phyloP scores from a whole-genome alignment of 2,888 invertebrate species.

The Drosophila cracens region DNA sequence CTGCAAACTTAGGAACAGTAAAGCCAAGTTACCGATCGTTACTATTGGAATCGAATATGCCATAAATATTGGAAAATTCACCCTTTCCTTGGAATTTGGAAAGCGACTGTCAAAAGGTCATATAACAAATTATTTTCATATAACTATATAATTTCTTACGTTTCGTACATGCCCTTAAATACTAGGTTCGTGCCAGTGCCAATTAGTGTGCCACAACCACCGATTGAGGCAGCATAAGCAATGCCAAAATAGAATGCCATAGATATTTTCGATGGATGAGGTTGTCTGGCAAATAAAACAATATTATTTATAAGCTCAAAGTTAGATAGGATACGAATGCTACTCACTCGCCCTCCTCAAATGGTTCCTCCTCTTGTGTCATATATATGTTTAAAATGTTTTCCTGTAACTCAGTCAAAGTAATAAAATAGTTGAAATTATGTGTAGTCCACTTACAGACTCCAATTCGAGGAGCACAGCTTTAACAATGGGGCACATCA shows the following conservation, averaged over 20 bases:
- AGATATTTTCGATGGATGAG: slow-evolving; percentile 88
- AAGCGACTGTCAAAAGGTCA: slow-evolving; percentile 66
- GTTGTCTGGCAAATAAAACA: slow-evolving; percentile 40
- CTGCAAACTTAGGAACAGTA: slow-evolving; percentile 60
- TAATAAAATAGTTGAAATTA: background rate
- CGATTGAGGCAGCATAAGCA: slow-evolving; percentile 91
- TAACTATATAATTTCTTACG: slow-evolving; percentile 76
- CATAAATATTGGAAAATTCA: slow-evolving; percentile 74
- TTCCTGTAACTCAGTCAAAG: slow-evolving; percentile 26
- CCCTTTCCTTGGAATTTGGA: slow-evolving; percentile 59
- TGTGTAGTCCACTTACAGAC: slow-evolving; percentile 45
- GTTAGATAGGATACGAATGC: background rate
- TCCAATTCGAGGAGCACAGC: slow-evolving; percentile 73
- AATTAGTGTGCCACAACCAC: slow-evolving; percentile 90
- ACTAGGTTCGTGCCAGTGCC: slow-evolving; percentile 92
- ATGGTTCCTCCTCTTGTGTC: slow-evolving; percentile 52
- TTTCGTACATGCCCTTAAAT: slow-evolving; percentile 90
- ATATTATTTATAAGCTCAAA: background rate
- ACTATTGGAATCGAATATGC: slow-evolving; percentile 65
- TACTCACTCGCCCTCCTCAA: slow-evolving; percentile 67
- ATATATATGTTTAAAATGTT: slow-evolving; percentile 52
- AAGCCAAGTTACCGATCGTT: slow-evolving; percentile 37
- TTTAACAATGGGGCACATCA: slow-evolving; percentile 91
- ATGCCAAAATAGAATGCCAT: slow-evolving; percentile 91
- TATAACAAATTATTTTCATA: background rate